Evolutionary conservation across 2,797 vertebrate species (phyloP).

Genomic region (Helarctos malayanus): DNA sequence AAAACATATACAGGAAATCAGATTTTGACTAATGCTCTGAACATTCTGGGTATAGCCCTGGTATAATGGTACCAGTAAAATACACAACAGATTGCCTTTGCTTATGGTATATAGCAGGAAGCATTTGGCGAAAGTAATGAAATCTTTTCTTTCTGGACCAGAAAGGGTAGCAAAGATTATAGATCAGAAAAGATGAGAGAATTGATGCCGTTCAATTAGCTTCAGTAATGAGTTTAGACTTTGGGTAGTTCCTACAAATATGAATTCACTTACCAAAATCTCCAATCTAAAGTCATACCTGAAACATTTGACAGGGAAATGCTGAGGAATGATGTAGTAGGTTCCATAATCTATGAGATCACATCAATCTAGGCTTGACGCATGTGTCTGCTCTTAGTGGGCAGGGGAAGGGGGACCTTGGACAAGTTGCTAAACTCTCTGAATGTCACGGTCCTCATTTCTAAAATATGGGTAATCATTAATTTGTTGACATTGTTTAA

Average conservation of each 20-base stretch:
- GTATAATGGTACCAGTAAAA: neutral
- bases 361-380: neutral
- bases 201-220: neutral
- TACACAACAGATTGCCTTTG: neutral
- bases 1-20: neutral
- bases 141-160: neutral
- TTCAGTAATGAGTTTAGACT: neutral
- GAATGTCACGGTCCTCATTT: neutral
- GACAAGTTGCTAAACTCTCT: neutral
- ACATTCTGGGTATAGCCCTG: neutral
- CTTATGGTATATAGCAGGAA: neutral
- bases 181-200: neutral
- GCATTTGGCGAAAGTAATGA: neutral
- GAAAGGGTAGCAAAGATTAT: constrained; percentile 26
- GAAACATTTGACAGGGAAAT: neutral
- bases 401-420: neutral
- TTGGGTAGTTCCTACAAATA: neutral
- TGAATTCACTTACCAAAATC: constrained; percentile 5
- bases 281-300: neutral
- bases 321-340: neutral
- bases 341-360: neutral
- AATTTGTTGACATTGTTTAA: neutral
- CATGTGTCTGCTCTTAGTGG: neutral
- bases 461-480: constrained; percentile 8
- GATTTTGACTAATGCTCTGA: neutral